A percentile compares a stretch with the other conserved stretches of the same genome.
Evolutionary conservation across 2,888 invertebrate species (phyloP).

Genomic region (Tetanocera ferruginea): DNA sequence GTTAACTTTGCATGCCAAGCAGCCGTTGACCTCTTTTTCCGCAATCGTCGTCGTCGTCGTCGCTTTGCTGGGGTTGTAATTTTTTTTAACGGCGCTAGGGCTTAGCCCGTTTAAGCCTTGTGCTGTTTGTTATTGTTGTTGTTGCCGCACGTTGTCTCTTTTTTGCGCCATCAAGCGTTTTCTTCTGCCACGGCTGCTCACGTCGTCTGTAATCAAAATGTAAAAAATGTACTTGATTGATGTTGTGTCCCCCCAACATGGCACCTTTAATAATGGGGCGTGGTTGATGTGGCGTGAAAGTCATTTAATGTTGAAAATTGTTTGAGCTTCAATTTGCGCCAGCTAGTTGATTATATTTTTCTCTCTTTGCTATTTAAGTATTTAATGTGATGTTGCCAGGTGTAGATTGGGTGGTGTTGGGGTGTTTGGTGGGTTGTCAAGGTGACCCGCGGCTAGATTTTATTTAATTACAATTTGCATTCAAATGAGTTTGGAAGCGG

Average conservation of each 20-base stretch:
- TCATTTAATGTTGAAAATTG: slow-evolving; percentile 63
- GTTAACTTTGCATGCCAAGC: slow-evolving; percentile 63
- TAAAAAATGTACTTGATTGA: slow-evolving; percentile 57
- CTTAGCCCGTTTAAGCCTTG: not conserved
- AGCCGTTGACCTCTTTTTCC: slow-evolving; percentile 63
- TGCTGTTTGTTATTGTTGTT: not conserved
- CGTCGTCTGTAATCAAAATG: slow-evolving; percentile 58
- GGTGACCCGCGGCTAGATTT: too few relatives aligned
- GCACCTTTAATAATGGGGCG: not conserved
- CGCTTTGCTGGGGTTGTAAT: not conserved
- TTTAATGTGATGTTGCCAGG: not conserved
- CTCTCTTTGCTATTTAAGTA: not conserved
- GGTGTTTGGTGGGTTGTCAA: too few relatives aligned
- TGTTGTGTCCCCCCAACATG: slow-evolving; percentile 44
- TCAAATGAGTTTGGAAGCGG: too few relatives aligned
- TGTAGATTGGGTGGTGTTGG: too few relatives aligned
- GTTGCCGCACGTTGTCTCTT: not conserved
- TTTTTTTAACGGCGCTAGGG: not conserved
- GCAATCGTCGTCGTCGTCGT: not conserved
- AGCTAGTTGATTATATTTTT: slow-evolving; percentile 61
- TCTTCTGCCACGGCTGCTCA: not conserved
- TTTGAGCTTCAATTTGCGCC: slow-evolving; percentile 56
- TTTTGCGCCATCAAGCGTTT: too few relatives aligned
- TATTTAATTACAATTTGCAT: too few relatives aligned
- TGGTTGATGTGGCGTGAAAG: slow-evolving; percentile 43